Evolutionary conservation across 2,888 invertebrate genomes (phyloP).

Genomic region (Palloptera scutellata): DNA sequence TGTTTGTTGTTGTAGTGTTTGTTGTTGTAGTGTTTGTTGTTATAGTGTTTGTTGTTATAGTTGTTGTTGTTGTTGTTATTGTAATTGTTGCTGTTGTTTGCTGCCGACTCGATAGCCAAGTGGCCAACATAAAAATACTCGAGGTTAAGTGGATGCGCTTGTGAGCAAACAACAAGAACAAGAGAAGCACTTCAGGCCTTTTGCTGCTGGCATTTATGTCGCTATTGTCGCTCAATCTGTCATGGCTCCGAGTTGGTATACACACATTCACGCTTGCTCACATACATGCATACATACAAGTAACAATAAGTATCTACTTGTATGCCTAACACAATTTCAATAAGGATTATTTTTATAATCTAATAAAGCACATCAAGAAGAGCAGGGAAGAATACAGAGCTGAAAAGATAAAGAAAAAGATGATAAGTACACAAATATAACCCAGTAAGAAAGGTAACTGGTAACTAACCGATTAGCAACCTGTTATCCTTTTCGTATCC

Average conservation of each 20-base stretch:
- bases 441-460: too few species aligned
- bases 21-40: too few species aligned
- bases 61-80: too few species aligned
- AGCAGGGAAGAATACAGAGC: slow-evolving; percentile 21
- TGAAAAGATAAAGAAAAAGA: not conserved
- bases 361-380: slow-evolving; percentile 31
- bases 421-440: too few species aligned
- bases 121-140: slow-evolving; percentile 37
- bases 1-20: too few species aligned
- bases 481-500: too few species aligned
- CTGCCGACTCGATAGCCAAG: slow-evolving; percentile 21
- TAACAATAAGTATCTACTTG: not conserved
- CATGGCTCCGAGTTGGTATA: not conserved
- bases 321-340: slow-evolving; percentile 28
- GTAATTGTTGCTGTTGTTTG: too few species aligned
- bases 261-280: not conserved
- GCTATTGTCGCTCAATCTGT: slow-evolving; percentile 11
- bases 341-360: slow-evolving; percentile 33
- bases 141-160: slow-evolving; percentile 31
- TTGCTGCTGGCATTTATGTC: slow-evolving; percentile 1
- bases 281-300: not conserved
- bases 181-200: slow-evolving; percentile 19
- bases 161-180: not conserved
- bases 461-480: too few species aligned
- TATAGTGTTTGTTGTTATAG: too few species aligned